These are phyloP conservation scores for Stictonetta naevosa DNA, from an alignment of 2,113 vertebrate species.

Conservation along the genomic window DNA sequence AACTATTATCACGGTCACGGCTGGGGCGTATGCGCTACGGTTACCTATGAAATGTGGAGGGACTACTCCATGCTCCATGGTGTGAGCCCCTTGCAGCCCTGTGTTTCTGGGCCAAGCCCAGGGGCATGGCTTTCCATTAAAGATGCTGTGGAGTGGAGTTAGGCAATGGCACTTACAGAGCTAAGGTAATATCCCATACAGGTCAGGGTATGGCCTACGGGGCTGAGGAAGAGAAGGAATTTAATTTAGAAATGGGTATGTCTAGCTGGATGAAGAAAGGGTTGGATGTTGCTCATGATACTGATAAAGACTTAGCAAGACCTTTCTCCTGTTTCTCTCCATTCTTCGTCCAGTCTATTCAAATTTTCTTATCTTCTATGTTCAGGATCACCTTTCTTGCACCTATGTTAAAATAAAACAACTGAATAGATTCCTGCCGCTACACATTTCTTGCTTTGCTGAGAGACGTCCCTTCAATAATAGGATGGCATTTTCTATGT, in stretches of 20 bases:
- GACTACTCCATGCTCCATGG: neutral
- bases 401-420: neutral
- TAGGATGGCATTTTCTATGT: neutral
- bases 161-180: neutral
- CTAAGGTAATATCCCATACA: neutral
- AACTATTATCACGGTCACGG: neutral
- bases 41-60: neutral
- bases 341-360: neutral
- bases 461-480: neutral
- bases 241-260: neutral
- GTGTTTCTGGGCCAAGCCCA: neutral
- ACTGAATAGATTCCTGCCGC: neutral
- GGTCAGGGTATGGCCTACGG: neutral
- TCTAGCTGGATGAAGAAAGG: neutral
- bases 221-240: neutral
- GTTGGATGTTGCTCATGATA: neutral
- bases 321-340: neutral
- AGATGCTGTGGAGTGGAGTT: neutral
- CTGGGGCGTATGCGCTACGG: neutral
- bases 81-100: neutral
- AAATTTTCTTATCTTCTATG: too few species aligned
- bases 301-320: neutral
- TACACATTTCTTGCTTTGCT: too few species aligned
- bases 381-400: neutral
- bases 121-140: neutral